These are phyloP conservation scores for Nemotelus pantherinus DNA, from an alignment of 2,888 invertebrate genomes.

Conservation along the genomic window DNA sequence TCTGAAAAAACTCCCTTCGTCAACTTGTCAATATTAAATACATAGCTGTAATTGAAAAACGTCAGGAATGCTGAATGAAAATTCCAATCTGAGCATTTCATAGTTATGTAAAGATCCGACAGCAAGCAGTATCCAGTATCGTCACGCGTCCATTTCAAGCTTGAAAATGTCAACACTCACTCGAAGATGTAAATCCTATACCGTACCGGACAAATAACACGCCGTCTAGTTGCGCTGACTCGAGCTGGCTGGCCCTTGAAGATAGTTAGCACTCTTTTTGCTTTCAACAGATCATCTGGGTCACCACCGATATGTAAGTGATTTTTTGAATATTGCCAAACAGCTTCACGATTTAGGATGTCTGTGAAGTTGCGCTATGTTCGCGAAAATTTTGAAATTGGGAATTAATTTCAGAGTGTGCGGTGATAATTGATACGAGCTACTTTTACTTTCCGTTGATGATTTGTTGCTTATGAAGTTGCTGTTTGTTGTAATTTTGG, in stretches of 20 bases:
- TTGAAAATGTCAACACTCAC: no score
- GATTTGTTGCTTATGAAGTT: no score
- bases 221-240: no score
- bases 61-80: not conserved
- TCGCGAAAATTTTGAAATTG: not conserved
- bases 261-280: not conserved
- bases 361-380: not conserved
- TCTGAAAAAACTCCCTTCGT: no score
- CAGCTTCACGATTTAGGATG: not conserved
- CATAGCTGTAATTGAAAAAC: no score
- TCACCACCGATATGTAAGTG: not conserved
- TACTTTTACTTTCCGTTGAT: no score
- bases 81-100: conserved; percentile 12
- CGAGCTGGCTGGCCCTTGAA: conserved; percentile 7
- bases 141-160: no score
- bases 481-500: no score
- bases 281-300: conserved; percentile 1
- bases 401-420: not conserved
- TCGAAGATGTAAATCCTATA: no score
- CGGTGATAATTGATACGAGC: not conserved
- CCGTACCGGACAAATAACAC: no score
- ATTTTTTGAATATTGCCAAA: not conserved
- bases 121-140: no score
- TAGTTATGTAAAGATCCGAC: not conserved
- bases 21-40: no score